Evolutionary conservation across 2,888 invertebrate species (phyloP).

Genomic region (Syritta pipiens): DNA sequence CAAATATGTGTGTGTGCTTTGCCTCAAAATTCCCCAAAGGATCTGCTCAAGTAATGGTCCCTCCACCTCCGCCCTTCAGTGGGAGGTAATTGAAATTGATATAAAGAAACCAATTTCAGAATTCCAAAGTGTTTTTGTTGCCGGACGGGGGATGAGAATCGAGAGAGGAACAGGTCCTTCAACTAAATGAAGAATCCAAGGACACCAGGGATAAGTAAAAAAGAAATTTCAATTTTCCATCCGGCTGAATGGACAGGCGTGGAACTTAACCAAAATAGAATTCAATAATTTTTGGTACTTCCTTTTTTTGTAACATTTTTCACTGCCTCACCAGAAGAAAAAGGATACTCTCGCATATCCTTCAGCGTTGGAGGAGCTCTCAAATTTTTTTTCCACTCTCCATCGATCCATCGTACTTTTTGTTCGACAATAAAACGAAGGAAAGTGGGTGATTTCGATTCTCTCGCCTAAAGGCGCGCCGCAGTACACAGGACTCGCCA

Average conservation of each 20-base stretch:
- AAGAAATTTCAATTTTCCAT: constrained; percentile 40
- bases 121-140: constrained; percentile 33
- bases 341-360: background rate
- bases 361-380: background rate
- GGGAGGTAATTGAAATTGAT: constrained; percentile 52
- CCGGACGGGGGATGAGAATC: background rate
- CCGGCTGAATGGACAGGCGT: constrained; percentile 9
- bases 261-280: constrained; percentile 23
- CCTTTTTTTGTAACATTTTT: too few relatives aligned
- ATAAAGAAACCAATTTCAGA: constrained; percentile 58
- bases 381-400: constrained; percentile 7
- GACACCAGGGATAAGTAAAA: constrained; percentile 6
- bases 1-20: constrained; percentile 5
- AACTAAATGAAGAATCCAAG: constrained; percentile 39
- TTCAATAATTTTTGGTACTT: constrained; percentile 9
- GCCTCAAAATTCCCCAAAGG: constrained; percentile 18
- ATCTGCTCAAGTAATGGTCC: constrained; percentile 9
- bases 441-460: constrained; percentile 3
- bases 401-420: constrained; percentile 14
- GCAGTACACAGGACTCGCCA: too few relatives aligned
- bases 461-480: constrained; percentile 19
- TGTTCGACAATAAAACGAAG: constrained; percentile 34
- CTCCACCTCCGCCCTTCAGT: background rate
- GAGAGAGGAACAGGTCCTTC: background rate
- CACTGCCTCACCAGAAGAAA: background rate